Percentiles rank a stretch among this genome's conserved stretches.
phyloP scores from a whole-genome alignment of 2,113 vertebrate genomes.

The Bungarus multicinctus region DNA sequence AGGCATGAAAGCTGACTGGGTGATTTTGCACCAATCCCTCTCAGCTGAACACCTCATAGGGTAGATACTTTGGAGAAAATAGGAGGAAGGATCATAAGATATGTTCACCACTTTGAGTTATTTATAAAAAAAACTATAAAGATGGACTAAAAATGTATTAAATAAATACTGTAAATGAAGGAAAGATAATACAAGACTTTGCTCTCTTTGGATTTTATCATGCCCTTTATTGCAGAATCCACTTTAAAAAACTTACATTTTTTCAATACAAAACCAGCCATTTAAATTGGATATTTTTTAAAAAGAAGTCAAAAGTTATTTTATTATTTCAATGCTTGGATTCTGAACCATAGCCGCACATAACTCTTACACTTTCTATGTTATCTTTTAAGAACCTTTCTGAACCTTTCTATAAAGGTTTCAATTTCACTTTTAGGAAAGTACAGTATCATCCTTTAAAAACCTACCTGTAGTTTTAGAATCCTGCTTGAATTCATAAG shows the following conservation, averaged over 20 bases:
- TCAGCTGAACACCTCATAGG: too few species aligned
- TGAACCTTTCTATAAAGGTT: neutral
- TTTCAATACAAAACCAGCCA: neutral
- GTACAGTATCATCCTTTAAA: neutral
- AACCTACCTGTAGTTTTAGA: neutral
- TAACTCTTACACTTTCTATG: neutral
- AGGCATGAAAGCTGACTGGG: too few species aligned
- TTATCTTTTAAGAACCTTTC: neutral
- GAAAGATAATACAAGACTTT: neutral
- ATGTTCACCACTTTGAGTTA: too few species aligned
- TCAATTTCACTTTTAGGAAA: neutral
- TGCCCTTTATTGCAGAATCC: neutral
- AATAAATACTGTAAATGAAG: neutral
- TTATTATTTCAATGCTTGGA: neutral
- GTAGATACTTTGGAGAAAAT: too few species aligned
- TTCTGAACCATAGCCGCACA: neutral
- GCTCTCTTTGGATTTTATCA: neutral
- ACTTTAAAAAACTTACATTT: neutral
- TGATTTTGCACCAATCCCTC: too few species aligned
- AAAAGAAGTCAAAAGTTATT: neutral
- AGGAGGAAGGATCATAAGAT: too few species aligned
- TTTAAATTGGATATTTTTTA: neutral
- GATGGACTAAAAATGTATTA: too few species aligned
- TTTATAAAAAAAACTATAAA: too few species aligned
- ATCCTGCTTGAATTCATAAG: neutral